Evolutionary conservation across 2,113 vertebrate species (phyloP).

Genomic region (Peromyscus leucopus): DNA sequence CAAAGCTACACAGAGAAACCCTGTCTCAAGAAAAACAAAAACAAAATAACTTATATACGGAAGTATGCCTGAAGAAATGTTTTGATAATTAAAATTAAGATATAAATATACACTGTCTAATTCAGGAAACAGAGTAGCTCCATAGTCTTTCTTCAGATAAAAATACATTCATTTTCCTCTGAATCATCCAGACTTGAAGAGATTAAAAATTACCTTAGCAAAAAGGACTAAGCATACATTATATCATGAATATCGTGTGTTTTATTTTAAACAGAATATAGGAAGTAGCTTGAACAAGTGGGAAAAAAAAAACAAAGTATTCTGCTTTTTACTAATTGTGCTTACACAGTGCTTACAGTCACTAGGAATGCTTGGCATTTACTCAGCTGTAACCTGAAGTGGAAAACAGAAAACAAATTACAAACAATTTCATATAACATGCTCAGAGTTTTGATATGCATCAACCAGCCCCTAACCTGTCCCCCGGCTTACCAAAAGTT

Average conservation of each 20-base stretch:
- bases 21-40: background rate
- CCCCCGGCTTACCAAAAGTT: background rate
- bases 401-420: constrained; percentile 16
- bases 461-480: background rate
- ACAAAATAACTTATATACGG: constrained; percentile 55
- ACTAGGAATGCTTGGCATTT: background rate
- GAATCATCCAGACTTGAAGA: constrained; percentile 45
- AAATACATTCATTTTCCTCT: constrained; percentile 56
- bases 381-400: background rate
- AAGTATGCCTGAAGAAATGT: constrained; percentile 7
- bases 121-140: background rate
- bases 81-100: constrained; percentile 60
- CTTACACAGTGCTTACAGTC: background rate
- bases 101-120: constrained; percentile 53
- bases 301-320: background rate
- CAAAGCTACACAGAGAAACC: no score
- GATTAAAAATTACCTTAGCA: constrained; percentile 54
- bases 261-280: constrained; percentile 44
- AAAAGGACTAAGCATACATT: constrained; percentile 30
- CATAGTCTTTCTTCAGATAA: constrained; percentile 20
- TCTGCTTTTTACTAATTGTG: background rate
- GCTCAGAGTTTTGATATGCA: background rate
- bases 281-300: background rate
- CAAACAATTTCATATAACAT: background rate
- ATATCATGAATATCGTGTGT: constrained; percentile 1